These are phyloP conservation scores for Hemicentrotus pulcherrimus DNA, from an alignment of 35 echinoderm and acorn worm genomes.

Conservation along the genomic window DNA sequence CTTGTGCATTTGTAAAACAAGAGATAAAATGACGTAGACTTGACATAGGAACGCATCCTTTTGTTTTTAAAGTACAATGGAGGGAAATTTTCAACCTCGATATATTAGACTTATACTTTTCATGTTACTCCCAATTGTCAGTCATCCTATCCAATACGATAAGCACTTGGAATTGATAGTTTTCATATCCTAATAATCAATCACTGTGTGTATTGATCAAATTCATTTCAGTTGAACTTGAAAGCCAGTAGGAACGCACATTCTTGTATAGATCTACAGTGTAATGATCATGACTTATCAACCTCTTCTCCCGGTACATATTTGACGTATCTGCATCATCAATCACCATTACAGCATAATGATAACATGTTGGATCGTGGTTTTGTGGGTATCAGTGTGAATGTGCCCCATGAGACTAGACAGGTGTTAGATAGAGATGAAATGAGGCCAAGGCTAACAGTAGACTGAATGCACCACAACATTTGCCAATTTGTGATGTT, in stretches of 20 bases:
- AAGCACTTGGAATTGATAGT: too few relatives aligned
- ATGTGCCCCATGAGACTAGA: not conserved
- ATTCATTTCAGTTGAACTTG: too few relatives aligned
- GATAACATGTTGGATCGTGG: not conserved
- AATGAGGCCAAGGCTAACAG: not conserved
- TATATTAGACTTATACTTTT: too few relatives aligned
- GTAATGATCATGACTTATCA: not conserved
- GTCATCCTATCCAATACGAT: too few relatives aligned
- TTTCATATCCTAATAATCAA: too few relatives aligned
- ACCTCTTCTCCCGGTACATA: not conserved
- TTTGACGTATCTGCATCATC: not conserved
- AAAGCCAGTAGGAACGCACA: not conserved
- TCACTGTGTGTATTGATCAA: too few relatives aligned
- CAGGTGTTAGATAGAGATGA: not conserved
- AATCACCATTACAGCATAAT: not conserved
- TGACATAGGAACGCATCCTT: too few relatives aligned
- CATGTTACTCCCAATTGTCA: too few relatives aligned
- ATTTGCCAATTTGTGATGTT: not conserved
- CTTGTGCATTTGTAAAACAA: too few relatives aligned
- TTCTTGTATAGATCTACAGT: not conserved
- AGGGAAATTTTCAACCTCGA: too few relatives aligned
- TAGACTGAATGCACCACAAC: not conserved
- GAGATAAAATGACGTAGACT: too few relatives aligned
- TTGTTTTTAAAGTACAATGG: too few relatives aligned
- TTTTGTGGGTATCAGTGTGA: not conserved